Evolutionary conservation across 2,113 vertebrate species (phyloP).

Genomic region (Micronycteris hirsuta): DNA sequence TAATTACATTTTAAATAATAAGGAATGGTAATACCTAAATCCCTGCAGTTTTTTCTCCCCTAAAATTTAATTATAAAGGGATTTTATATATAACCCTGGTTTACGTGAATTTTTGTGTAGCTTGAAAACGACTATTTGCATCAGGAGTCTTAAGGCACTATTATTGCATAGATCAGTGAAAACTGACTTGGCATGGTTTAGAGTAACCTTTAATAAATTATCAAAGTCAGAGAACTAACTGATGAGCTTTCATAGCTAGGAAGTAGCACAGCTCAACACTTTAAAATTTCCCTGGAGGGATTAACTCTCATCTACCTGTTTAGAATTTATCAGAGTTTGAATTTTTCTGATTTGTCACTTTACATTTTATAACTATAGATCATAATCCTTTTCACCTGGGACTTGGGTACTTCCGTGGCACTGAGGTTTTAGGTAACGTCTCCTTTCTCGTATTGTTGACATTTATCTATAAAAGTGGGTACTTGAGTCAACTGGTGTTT

Average conservation of each 20-base stretch:
- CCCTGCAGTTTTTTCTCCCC: background rate
- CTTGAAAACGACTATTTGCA: slow-evolving; percentile 20
- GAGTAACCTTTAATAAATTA: background rate
- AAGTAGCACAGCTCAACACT: background rate
- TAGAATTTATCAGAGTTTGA: background rate
- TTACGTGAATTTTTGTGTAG: background rate
- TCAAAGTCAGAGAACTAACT: background rate
- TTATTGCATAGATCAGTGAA: background rate
- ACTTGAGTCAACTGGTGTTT: background rate
- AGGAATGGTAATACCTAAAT: slow-evolving; percentile 16
- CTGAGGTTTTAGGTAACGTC: background rate
- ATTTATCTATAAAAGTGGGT: background rate
- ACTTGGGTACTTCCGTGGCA: background rate
- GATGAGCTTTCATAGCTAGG: background rate
- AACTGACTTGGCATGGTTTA: background rate
- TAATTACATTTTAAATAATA: slow-evolving; percentile 24
- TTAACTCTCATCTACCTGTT: background rate
- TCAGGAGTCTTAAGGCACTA: slow-evolving; percentile 2
- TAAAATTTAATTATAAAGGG: slow-evolving; percentile 52
- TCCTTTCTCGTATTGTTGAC: background rate
- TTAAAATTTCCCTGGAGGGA: background rate
- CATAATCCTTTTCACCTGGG: background rate
- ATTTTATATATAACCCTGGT: slow-evolving; percentile 38
- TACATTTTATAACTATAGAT: background rate
- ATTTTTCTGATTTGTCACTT: slow-evolving; percentile 1